Evolutionary conservation across 2,888 invertebrate species (phyloP).

Genomic region (Chalcosyrphus nemorum): DNA sequence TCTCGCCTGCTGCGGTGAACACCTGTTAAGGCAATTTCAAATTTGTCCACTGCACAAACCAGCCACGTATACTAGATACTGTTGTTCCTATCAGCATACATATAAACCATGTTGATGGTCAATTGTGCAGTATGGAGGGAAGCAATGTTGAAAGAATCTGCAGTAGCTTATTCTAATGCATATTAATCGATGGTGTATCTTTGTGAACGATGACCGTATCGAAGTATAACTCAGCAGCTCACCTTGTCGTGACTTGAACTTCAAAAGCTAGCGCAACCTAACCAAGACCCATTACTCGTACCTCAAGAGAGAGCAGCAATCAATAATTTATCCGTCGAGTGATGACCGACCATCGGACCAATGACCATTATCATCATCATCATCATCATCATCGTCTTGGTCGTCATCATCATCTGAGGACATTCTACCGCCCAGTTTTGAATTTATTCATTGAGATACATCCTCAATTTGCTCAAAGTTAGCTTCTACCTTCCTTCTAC

Average conservation of each 20-base stretch:
- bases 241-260: slow-evolving; percentile 66
- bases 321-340: slow-evolving; percentile 39
- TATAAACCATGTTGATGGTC: slow-evolving; percentile 40
- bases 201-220: slow-evolving; percentile 29
- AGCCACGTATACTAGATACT: slow-evolving; percentile 20
- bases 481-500: background rate
- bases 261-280: slow-evolving; percentile 64
- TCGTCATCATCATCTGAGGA: slow-evolving; percentile 40
- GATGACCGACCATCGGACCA: slow-evolving; percentile 34
- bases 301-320: slow-evolving; percentile 7
- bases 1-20: slow-evolving; percentile 58
- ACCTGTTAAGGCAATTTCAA: slow-evolving; percentile 68
- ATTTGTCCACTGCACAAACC: slow-evolving; percentile 57
- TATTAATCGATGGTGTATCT: slow-evolving; percentile 48
- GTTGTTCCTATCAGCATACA: slow-evolving; percentile 27
- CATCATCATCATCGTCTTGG: too few relatives aligned
- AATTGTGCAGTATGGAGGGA: slow-evolving; percentile 33
- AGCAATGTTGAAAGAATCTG: slow-evolving; percentile 43
- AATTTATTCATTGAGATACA: slow-evolving; percentile 58
- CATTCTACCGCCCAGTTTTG: slow-evolving; percentile 61
- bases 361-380: slow-evolving; percentile 9
- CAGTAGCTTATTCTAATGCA: slow-evolving; percentile 60
- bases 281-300: slow-evolving; percentile 59
- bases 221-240: slow-evolving; percentile 54
- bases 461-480: too few relatives aligned